Conservation (phyloP, 2,888 invertebrate species). For the Eudemis profundana region DNA sequence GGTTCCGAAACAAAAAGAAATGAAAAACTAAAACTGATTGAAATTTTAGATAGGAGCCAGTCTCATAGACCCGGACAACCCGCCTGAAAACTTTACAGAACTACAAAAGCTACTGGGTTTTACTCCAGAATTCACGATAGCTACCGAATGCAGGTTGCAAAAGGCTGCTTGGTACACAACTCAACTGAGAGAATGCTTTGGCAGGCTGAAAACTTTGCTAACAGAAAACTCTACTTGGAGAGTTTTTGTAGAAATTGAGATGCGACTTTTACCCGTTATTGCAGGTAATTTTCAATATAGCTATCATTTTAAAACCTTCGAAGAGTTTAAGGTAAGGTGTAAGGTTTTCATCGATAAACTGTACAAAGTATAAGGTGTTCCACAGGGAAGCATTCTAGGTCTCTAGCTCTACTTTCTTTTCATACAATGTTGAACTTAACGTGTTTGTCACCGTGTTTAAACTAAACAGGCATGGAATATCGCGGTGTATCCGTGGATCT, state of each 20-base stretch:
- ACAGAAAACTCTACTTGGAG: constrained; percentile 65
- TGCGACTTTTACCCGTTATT: constrained; percentile 73
- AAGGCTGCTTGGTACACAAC: constrained; percentile 66
- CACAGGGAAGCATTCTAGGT: constrained; percentile 8
- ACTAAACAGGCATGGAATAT: constrained; percentile 71
- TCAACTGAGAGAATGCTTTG: constrained; percentile 59
- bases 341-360: background rate
- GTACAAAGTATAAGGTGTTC: background rate
- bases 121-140: constrained; percentile 61
- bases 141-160: constrained; percentile 64
- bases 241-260: constrained; percentile 77
- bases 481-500: constrained; percentile 69
- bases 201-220: constrained; percentile 54
- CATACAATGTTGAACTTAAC: background rate
- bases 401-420: background rate
- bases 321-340: no score
- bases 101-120: constrained; percentile 62
- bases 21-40: no score
- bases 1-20: no score
- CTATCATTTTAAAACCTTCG: no score
- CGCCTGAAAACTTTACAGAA: constrained; percentile 67
- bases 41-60: constrained; percentile 68
- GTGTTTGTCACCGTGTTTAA: constrained; percentile 2
- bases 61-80: constrained; percentile 74
- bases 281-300: constrained; percentile 59